Conservation (phyloP, 1,140 invertebrate genomes). For the Rhynchophorus ferrugineus region DNA sequence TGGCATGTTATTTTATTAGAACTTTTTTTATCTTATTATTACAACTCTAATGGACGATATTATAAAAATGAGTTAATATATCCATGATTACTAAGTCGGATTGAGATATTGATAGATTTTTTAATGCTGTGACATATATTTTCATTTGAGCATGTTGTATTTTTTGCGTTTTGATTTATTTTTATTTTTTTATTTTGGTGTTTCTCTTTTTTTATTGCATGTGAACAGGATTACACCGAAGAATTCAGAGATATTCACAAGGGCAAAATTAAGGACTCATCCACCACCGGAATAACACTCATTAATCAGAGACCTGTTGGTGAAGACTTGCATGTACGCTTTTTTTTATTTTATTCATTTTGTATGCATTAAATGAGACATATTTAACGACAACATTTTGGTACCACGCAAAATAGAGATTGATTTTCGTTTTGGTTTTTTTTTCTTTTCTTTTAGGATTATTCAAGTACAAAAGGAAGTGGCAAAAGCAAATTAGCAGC, state of each 20-base stretch:
- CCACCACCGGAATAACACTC: constrained; percentile 87
- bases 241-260: constrained; percentile 94
- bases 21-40: too few relatives aligned
- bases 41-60: too few relatives aligned
- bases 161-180: too few relatives aligned
- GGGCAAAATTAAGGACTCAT: constrained; percentile 83
- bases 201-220: constrained; percentile 17
- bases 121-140: too few relatives aligned
- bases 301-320: constrained; percentile 92
- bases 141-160: too few relatives aligned
- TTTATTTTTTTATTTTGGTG: constrained; percentile 16
- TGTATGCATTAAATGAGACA: neutral
- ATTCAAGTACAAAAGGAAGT: constrained; percentile 39
- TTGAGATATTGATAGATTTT: too few relatives aligned
- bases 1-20: too few relatives aligned
- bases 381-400: neutral
- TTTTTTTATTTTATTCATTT: constrained; percentile 39
- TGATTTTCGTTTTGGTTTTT: constrained; percentile 2
- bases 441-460: constrained; percentile 39
- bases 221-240: constrained; percentile 84
- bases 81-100: too few relatives aligned
- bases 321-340: constrained; percentile 86
- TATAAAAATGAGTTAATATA: too few relatives aligned
- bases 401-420: too few relatives aligned
- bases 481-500: constrained; percentile 33